phyloP scores from a whole-genome alignment of 1,140 invertebrate genomes.

The Tigriopus japonicus region DNA sequence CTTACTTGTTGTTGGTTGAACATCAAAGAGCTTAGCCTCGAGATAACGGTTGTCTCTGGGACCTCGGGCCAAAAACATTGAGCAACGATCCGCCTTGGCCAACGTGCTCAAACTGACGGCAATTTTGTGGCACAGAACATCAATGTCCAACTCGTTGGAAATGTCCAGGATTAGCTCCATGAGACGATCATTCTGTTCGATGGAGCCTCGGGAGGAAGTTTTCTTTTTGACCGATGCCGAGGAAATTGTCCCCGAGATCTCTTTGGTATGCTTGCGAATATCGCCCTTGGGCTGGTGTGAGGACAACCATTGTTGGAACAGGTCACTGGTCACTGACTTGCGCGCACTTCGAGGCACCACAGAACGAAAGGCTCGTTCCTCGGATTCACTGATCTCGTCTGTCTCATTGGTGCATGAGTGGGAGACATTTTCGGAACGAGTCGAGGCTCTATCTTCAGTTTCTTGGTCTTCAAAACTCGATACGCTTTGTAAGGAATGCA shows the following conservation, averaged over 20 bases:
- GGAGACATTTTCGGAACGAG: too few relatives aligned
- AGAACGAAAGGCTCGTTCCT: too few relatives aligned
- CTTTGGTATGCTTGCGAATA: too few relatives aligned
- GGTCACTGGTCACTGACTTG: conserved; percentile 2
- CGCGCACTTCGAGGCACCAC: neutral
- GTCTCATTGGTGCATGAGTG: too few relatives aligned
- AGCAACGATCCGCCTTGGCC: conserved; percentile 65
- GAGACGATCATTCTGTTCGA: neutral
- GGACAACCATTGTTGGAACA: conserved; percentile 9
- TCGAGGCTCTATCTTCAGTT: too few relatives aligned
- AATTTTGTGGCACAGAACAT: conserved; percentile 81
- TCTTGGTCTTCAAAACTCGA: too few relatives aligned
- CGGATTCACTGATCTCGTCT: too few relatives aligned
- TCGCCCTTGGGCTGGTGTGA: neutral
- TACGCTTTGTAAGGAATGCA: too few relatives aligned
- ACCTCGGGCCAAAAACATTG: conserved; percentile 66
- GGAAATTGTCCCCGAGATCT: neutral
- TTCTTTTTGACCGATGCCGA: neutral
- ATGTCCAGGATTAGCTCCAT: conserved; percentile 80
- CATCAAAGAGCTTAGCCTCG: conserved; percentile 76
- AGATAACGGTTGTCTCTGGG: conserved; percentile 50
- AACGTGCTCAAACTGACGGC: conserved; percentile 70
- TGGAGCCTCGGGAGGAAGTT: neutral
- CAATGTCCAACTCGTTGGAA: conserved; percentile 77
- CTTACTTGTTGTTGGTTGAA: conserved; percentile 60